Base-by-base conservation (phyloP, 1,140 invertebrate genomes). In the Drosophila trapezifrons region DNA sequence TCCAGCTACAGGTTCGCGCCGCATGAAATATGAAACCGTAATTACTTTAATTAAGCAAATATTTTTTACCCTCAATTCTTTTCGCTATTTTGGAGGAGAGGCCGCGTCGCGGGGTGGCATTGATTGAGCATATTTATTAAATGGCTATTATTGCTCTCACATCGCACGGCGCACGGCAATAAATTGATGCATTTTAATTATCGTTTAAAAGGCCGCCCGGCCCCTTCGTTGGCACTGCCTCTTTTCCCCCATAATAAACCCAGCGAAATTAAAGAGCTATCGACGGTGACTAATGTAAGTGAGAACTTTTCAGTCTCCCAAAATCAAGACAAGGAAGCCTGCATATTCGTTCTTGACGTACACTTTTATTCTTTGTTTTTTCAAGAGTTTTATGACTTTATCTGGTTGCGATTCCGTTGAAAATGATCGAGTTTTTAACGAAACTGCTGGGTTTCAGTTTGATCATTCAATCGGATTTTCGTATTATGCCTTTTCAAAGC, bases 21-120 rank as follows among this genome's bases (percentile, higher is more conserved):
- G 43, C 72, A 83, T 87, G 84, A 87, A 80, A 89, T 87, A 89
- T 89, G 80, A 83, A 80, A 84, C 84, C 84, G 80, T 87, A 87
- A 87, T 87, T 87, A 89, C 84, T 83, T 87, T 89, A 87, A 87
- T 87, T 87, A 87, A 87, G 80, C 84, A 87, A 87, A 87, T 87
- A 87, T 84, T 87, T 87, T 77, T 73, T 76, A 70, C 76, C 52
- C 76, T 43, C 55, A 71, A 73, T 82, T 81, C 60, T 86, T 46
- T 56, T 51, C 54, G 38, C 58, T 59, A 58, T 57, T 66, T 46
- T 56, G 60, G 46, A 22, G 45, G 15, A 17, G 46, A 20, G 37
- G 63, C 58, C 18, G 29, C 17, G 15, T n/a, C 8, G 54, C 56
- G 60, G 47, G n/a, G 60, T 40, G 69, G 55, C 82, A 87, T 86